Evolutionary conservation across 1,140 invertebrate species (phyloP).

Genomic region (Pachypeltis micranthus): DNA sequence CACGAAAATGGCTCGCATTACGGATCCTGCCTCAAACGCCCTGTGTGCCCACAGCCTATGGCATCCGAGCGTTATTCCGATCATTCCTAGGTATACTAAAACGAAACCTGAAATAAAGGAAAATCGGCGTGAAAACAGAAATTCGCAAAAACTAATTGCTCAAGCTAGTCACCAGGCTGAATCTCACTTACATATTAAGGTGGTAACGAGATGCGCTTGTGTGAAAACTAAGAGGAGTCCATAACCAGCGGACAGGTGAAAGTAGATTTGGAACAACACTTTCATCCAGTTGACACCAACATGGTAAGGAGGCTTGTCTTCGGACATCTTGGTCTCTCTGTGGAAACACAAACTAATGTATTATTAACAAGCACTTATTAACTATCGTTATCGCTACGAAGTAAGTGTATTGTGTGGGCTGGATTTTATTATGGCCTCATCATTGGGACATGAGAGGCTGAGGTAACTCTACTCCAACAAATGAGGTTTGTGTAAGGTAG

Average conservation of each 20-base stretch:
- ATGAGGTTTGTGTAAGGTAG: too few species aligned
- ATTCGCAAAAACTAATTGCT: background rate
- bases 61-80: conserved; percentile 73
- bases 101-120: conserved; percentile 39
- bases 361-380: too few species aligned
- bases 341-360: too few species aligned
- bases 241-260: conserved; percentile 49
- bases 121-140: background rate
- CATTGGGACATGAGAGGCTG: too few species aligned
- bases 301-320: conserved; percentile 5
- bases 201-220: conserved; percentile 46
- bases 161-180: background rate
- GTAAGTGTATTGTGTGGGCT: too few species aligned
- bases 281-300: conserved; percentile 47
- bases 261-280: conserved; percentile 52
- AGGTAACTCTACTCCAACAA: too few species aligned
- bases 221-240: conserved; percentile 45
- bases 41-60: conserved; percentile 85
- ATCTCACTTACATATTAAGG: conserved; percentile 46
- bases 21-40: conserved; percentile 59
- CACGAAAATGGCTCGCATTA: conserved; percentile 61
- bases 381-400: too few species aligned
- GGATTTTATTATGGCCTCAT: too few species aligned
- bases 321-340: conserved; percentile 7
- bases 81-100: conserved; percentile 43